A percentile compares a stretch with the other conserved stretches of the same genome.
Conservation (phyloP, 2,888 invertebrate genomes). For the Ceraclea dissimilis region DNA sequence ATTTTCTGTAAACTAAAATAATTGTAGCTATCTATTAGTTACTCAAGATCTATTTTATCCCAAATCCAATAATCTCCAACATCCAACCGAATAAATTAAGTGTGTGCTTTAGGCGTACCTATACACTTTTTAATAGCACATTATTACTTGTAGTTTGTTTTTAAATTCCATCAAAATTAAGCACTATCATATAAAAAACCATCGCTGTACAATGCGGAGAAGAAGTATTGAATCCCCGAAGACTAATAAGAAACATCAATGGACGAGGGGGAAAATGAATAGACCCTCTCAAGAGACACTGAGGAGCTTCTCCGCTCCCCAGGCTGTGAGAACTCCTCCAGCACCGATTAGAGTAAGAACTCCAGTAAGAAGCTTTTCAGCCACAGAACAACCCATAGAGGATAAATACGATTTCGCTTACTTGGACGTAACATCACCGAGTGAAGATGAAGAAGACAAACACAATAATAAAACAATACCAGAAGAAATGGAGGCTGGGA, state of each 20-base stretch:
- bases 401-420: conserved; percentile 23
- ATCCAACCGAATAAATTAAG: too few species aligned
- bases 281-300: conserved; percentile 13
- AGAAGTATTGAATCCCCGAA: conserved; percentile 14
- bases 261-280: conserved; percentile 11
- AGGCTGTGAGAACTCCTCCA: conserved; percentile 5
- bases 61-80: too few species aligned
- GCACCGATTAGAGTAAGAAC: neutral
- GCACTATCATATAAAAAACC: conserved; percentile 13
- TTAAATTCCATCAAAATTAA: conserved; percentile 8
- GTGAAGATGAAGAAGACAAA: conserved; percentile 18
- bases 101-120: too few species aligned
- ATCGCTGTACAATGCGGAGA: conserved; percentile 16
- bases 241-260: conserved; percentile 10
- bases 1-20: too few species aligned
- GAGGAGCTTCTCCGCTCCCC: conserved; percentile 24
- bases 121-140: too few species aligned
- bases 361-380: conserved; percentile 20
- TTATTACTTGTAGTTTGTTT: neutral
- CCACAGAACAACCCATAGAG: conserved; percentile 13
- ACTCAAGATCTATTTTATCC: too few species aligned
- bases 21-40: too few species aligned
- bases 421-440: conserved; percentile 25
- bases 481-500: conserved; percentile 8
- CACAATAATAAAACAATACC: neutral